Conservation (phyloP, 2,888 invertebrate species). For the Mimas tiliae region DNA sequence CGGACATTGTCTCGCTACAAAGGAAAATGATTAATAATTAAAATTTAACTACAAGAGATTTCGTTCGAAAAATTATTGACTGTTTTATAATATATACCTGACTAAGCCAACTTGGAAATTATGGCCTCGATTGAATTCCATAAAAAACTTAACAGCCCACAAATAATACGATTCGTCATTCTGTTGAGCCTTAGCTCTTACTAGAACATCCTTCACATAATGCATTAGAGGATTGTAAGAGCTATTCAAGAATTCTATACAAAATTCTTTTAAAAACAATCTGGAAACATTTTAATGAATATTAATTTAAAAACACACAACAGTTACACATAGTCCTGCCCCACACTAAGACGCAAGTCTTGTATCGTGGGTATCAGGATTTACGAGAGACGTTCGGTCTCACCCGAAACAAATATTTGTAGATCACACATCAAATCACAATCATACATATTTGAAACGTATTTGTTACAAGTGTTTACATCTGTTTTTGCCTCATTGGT, state of each 20-base stretch:
- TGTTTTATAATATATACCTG: slow-evolving; percentile 83
- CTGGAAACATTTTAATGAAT: slow-evolving; percentile 82
- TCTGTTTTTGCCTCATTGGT: no score
- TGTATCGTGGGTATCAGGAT: no score
- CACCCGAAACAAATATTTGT: no score
- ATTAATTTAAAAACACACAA: background rate
- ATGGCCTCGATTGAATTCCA: slow-evolving; percentile 97
- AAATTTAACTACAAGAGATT: background rate
- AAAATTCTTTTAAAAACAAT: slow-evolving; percentile 96
- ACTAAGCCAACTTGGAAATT: slow-evolving; percentile 94
- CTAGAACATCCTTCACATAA: slow-evolving; percentile 91
- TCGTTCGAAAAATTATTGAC: background rate
- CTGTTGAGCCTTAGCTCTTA: slow-evolving; percentile 88
- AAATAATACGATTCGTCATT: slow-evolving; percentile 97
- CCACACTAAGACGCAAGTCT: no score
- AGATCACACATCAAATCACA: no score
- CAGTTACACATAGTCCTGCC: no score
- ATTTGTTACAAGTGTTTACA: no score
- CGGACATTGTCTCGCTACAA: slow-evolving; percentile 95
- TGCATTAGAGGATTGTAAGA: slow-evolving; percentile 97
- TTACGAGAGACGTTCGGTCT: no score
- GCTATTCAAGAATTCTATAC: slow-evolving; percentile 95
- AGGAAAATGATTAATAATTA: slow-evolving; percentile 36
- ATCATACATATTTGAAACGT: no score
- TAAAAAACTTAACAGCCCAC: slow-evolving; percentile 97